Evolutionary conservation across 2,113 vertebrate species (phyloP).

Genomic region (Xyrauchen texanus): DNA sequence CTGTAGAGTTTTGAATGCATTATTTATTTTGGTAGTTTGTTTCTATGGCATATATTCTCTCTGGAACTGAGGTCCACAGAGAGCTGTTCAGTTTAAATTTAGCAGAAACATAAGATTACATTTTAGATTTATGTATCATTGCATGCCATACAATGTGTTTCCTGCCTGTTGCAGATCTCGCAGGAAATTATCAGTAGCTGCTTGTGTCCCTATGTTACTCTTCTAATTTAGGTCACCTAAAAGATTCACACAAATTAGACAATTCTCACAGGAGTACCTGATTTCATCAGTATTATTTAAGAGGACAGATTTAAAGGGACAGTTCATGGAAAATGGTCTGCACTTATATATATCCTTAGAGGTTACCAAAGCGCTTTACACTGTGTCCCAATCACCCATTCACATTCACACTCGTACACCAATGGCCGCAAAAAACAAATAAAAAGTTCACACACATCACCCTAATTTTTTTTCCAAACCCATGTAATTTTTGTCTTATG

Average conservation of each 20-base stretch:
- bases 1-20: slow-evolving; percentile 16
- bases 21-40: slow-evolving; percentile 2
- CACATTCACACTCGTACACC: too few species aligned
- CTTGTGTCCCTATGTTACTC: not conserved
- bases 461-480: too few species aligned
- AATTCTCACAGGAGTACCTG: slow-evolving; percentile 1
- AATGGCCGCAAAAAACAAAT: too few species aligned
- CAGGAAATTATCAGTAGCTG: slow-evolving; percentile 34
- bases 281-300: not conserved
- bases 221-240: too few species aligned
- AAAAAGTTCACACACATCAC: too few species aligned
- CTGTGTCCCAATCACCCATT: too few species aligned
- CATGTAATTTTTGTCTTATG: too few species aligned
- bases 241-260: not conserved
- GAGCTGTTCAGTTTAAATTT: slow-evolving; percentile 44
- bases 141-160: not conserved
- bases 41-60: slow-evolving; percentile 16
- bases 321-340: too few species aligned
- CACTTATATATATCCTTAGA: too few species aligned
- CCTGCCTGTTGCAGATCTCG: slow-evolving; percentile 19
- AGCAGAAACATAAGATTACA: slow-evolving; percentile 19
- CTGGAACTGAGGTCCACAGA: slow-evolving; percentile 8
- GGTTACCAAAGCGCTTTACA: too few species aligned
- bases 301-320: too few species aligned
- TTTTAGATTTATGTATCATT: slow-evolving; percentile 20